phyloP scores from a whole-genome alignment of 92 coral and sea anemone species.

The Anthopleura xanthogrammica region DNA sequence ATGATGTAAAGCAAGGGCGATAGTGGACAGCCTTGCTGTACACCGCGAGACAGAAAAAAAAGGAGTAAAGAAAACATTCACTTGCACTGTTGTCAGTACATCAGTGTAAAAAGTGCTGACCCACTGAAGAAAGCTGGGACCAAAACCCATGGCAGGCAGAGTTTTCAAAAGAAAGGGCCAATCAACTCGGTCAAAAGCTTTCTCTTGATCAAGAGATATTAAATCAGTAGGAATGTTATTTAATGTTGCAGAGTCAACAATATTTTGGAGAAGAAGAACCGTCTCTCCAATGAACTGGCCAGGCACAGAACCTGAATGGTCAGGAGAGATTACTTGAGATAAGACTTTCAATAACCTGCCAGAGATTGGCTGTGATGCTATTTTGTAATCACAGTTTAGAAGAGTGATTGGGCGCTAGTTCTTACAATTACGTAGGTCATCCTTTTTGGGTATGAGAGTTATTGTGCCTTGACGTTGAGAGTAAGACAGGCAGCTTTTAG shows the following conservation, averaged over 20 bases:
- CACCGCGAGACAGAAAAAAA: constrained; percentile 48
- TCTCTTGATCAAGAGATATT: constrained; percentile 42
- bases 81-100: constrained; percentile 35
- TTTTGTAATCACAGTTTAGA: constrained; percentile 48
- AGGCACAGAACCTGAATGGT: constrained; percentile 24
- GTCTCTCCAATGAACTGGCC: background rate
- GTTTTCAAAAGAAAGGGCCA: constrained; percentile 42
- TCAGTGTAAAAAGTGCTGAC: constrained; percentile 32
- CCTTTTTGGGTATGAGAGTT: constrained; percentile 47
- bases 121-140: constrained; percentile 45
- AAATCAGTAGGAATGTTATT: background rate
- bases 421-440: constrained; percentile 16
- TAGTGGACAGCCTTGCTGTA: constrained; percentile 63
- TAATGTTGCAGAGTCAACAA: background rate
- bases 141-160: constrained; percentile 43
- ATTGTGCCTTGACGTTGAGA: background rate
- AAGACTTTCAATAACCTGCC: constrained; percentile 35
- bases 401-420: constrained; percentile 67
- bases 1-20: constrained; percentile 45
- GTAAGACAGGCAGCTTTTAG: no score
- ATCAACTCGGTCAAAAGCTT: constrained; percentile 29
- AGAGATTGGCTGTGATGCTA: constrained; percentile 11
- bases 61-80: constrained; percentile 37
- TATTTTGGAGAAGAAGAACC: background rate
- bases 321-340: constrained; percentile 10